phyloP scores from a whole-genome alignment of 1,140 invertebrate genomes.

The Bombus cullumanus region DNA sequence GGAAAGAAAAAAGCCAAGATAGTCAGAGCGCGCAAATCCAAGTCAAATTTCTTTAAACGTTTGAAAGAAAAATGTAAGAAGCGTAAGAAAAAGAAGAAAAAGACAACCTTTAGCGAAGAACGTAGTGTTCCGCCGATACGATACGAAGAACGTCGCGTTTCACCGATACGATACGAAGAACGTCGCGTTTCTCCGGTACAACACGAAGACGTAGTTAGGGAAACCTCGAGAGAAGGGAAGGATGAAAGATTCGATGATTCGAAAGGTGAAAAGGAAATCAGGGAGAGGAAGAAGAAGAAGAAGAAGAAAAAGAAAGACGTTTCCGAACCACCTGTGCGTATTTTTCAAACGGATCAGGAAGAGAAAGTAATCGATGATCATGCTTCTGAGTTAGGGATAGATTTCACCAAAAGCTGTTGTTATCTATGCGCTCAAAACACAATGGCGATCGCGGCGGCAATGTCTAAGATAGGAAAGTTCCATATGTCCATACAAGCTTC shows the following conservation, averaged over 20 bases:
- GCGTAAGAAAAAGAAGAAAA: background rate
- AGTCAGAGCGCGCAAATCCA: background rate
- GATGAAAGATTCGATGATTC: background rate
- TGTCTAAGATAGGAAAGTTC: slow-evolving; percentile 1
- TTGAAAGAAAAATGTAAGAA: slow-evolving; percentile 17
- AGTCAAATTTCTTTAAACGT: background rate
- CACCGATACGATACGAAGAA: background rate
- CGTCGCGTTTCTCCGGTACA: too few species aligned
- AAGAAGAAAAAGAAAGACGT: background rate
- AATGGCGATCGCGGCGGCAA: slow-evolving; percentile 40
- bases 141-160: background rate
- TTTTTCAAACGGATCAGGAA: background rate
- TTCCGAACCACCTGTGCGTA: background rate
- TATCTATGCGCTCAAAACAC: slow-evolving; percentile 61
- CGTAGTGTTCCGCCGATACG: background rate
- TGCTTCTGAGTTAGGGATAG: background rate
- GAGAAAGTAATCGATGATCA: background rate
- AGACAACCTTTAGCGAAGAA: background rate
- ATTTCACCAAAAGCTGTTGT: slow-evolving; percentile 61
- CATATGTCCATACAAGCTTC: slow-evolving; percentile 47
- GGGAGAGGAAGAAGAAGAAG: background rate
- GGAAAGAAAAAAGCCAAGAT: background rate
- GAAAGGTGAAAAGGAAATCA: background rate
- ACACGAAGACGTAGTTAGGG: too few species aligned
- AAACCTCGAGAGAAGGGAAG: background rate